Base-by-base conservation (phyloP, 2,113 vertebrate species). In the Archocentrus centrarchus region DNA sequence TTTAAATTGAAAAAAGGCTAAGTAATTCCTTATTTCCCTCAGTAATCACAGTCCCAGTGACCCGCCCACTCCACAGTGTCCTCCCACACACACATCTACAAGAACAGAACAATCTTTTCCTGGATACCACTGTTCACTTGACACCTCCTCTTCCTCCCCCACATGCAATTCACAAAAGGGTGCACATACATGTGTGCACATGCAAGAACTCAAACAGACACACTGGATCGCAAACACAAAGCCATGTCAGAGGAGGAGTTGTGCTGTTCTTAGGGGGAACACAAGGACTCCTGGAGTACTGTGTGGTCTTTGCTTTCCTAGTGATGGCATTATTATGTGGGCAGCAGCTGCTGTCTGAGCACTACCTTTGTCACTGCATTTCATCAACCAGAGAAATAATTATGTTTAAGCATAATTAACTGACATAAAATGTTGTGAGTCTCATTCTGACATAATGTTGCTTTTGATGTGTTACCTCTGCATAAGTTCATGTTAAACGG, bases 1-100 rank as follows among this genome's bases (percentile, higher is more conserved):
- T 95, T 94, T 95, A 94, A 95, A 95, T 95, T 84, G 92, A 94
- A 95, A 95, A 89, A 86, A 86, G 79, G 88, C 84, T 84, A 68
- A 90, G 80, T 94, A 89, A 94, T 90, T 95, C 90, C 89, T 88
- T 92, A 92, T 94, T 94, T 94, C 82, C 93, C 87, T 37, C 81
- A 94, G 87, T 94, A 92, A 92, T 89, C 84, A 79, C 73, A 18
- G 85, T 91, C 83, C 89, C 85, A 88, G 63, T 91, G 91, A 93
- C 93, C 91, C 60, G 13, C 60, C 89, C 90, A 86, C 88, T 91
- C 91, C 79, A 88, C 85, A 76, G 62, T 84, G 81, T 90, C 89
- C 89, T 92, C 90, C 92, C 87, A 93, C 92, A 86, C 90, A 86
- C 89, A 86, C 77, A 92, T 89, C 88, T 87, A 91, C 88, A 84